A percentile compares a stretch with the other conserved stretches of the same genome.
Conservation (phyloP, 53 echinoderm and acorn worm genomes). For the Glandiceps talaboti region DNA sequence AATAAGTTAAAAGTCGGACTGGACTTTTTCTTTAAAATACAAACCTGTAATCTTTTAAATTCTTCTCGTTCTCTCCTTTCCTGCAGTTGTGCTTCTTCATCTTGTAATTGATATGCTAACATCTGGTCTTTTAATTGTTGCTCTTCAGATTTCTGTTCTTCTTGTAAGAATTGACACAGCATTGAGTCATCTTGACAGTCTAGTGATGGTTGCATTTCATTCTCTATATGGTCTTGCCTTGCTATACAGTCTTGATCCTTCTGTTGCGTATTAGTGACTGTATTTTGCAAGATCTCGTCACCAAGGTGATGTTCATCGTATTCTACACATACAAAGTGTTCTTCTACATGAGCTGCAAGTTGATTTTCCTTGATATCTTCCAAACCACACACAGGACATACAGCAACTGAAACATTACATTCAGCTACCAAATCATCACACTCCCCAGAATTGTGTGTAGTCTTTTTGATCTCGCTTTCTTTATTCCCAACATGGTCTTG, state of each 20-base stretch:
- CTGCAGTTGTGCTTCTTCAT: constrained; percentile 41
- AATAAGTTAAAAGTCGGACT: no score
- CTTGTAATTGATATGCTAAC: constrained; percentile 19
- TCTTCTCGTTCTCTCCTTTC: constrained; percentile 50
- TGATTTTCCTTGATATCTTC: constrained; percentile 14
- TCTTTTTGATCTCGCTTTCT: no score
- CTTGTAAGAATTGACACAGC: not conserved
- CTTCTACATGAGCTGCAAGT: constrained; percentile 59
- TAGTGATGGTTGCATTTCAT: no score
- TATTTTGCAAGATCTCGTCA: not conserved
- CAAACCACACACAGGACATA: constrained; percentile 64
- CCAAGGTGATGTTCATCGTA: not conserved
- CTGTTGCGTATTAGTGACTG: constrained; percentile 11
- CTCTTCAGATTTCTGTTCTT: not conserved
- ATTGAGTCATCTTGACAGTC: not conserved
- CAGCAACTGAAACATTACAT: not conserved
- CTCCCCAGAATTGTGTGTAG: no score
- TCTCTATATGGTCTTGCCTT: not conserved
- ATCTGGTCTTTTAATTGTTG: not conserved
- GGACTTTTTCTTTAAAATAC: not conserved
- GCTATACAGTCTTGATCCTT: constrained; percentile 7
- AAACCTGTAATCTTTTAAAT: constrained; percentile 68
- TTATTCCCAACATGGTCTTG: no score
- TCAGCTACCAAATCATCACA: no score
- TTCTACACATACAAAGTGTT: constrained; percentile 58